Conservation (phyloP, 2,888 invertebrate species). For the Choristoneura rosaceana region DNA sequence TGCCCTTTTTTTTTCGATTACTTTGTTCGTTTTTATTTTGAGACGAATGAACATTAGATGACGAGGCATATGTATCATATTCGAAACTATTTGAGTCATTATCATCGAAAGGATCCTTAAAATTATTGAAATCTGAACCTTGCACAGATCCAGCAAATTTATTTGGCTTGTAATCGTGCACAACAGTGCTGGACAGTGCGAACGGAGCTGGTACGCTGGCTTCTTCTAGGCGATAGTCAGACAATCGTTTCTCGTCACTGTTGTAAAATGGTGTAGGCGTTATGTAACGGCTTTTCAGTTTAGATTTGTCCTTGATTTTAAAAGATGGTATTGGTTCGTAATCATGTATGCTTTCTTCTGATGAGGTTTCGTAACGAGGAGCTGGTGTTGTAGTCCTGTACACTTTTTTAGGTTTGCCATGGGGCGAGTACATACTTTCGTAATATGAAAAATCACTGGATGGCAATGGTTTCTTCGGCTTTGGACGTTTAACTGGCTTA, state of each 20-base stretch:
- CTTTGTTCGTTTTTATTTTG: constrained; percentile 58
- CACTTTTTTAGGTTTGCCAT: constrained; percentile 57
- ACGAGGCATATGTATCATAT: constrained; percentile 70
- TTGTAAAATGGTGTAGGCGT: constrained; percentile 48
- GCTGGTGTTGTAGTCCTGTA: constrained; percentile 57
- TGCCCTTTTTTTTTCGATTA: constrained; percentile 59
- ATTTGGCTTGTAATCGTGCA: constrained; percentile 74
- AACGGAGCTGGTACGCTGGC: constrained; percentile 66
- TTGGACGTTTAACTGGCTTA: constrained; percentile 57
- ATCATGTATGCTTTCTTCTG: constrained; percentile 59
- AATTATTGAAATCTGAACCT: constrained; percentile 58
- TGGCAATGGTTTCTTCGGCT: constrained; percentile 59
- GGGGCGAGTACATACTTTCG: constrained; percentile 69
- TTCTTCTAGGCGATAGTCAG: constrained; percentile 63
- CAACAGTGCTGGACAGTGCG: constrained; percentile 69
- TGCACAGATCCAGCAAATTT: constrained; percentile 52
- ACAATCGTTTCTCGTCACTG: constrained; percentile 56
- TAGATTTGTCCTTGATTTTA: constrained; percentile 63
- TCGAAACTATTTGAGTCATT: constrained; percentile 70
- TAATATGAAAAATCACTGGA: constrained; percentile 73
- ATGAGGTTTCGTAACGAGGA: constrained; percentile 48
- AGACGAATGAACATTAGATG: constrained; percentile 65
- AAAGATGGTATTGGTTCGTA: constrained; percentile 66
- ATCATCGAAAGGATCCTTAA: constrained; percentile 65
- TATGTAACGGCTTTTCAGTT: constrained; percentile 57